Base-by-base conservation (phyloP, 2,888 invertebrate genomes). In the Cantharis flavilabris region DNA sequence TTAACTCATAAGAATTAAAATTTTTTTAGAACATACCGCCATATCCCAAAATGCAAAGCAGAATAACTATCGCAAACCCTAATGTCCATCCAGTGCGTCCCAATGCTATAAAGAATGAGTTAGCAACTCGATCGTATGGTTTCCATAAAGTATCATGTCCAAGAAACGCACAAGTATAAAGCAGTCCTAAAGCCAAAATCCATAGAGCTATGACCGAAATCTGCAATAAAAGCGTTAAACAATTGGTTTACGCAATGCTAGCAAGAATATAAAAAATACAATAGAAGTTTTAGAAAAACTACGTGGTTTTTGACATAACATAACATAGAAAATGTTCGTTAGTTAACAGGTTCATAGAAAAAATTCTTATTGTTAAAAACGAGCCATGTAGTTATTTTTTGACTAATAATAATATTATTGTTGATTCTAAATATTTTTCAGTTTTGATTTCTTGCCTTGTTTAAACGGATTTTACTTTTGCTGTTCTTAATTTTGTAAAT, bases 41-140 rank as follows among this genome's bases (percentile, higher is more conserved):
- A 83, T 89, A 89, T 72, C 90, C 90, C 76, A 87, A 86, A 1
- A 83, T 85, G 73, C 90, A 91, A 0, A 90, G 89, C 62, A 90
- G 87, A 16, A 90, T 85, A 4, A 90, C 83, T 90, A 90, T 90
- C 0, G 89, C 87, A 1, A 91, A 77, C 5, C 87, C 89, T 9
- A 89, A 28, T 0, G 89, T 87, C 91, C 91, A 91, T 0, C 84
- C 82, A 0, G 89, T 86, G 67, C 90, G 84, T 82, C 88, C 86
- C 71, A 89, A 88, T 0, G 89, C 88, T 75, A 86, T 82, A 76
- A 84, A 83, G 18, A 85, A 79, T 1, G 85, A 81, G 75, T 85
- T 84, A 26, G 83, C 84, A 69, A 81, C 73, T 77, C 79, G 75
- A 20, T 64, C 33, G 7, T 70, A 23, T 49, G 49, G 5, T 18